Evolutionary conservation across 2,888 invertebrate genomes (phyloP), one percentile per base, ranked within the genome.

Genomic region (Cyrtodaria siliqua): DNA sequence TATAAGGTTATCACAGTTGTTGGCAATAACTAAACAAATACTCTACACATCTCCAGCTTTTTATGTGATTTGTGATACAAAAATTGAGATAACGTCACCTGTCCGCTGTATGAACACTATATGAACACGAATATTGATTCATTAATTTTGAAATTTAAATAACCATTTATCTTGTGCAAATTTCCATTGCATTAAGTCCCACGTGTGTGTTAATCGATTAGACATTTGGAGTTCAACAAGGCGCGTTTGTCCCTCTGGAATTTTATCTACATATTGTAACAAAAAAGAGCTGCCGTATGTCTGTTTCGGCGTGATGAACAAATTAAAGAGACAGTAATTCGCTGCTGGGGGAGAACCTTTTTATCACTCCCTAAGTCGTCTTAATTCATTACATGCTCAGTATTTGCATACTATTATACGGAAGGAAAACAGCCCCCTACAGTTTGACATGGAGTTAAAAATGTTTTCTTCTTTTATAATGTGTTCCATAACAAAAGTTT

Each of bases 231-330:
- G 66, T 59, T 52, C 59, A 20, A 59, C 59, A 67, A 52, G 67
- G 38, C 42, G 59, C 8, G 40, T 12, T 1, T 1, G 4, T 50
- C 59, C 67, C 59, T 27, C 6, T 20, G 59, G 67, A 26, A 49
- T 56, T 26, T 42, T 61, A 73, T 73, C 73, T 73, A 73, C 73
- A 67, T 73, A 66, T 47, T 33, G 61, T 66, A 67, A 73, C 73
- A 70, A 76, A 56, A 66, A 56, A 55, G 61, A 24, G 55, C 57
- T 47, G 68, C 55, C 42, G 23, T 18, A 38, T 50, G 75, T 69
- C 75, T 69, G 62, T 66, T 76, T 70, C 40, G 56, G 61, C 70
- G 75, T 62, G 66, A 70, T 47, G 52, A 70, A 56, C 66, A 66
- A 76, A 76, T 76, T 76, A 76, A 61, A 40, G 33, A 60, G 70